phyloP scores from a whole-genome alignment of 2,797 vertebrate species.

The Astyanax mexicanus region DNA sequence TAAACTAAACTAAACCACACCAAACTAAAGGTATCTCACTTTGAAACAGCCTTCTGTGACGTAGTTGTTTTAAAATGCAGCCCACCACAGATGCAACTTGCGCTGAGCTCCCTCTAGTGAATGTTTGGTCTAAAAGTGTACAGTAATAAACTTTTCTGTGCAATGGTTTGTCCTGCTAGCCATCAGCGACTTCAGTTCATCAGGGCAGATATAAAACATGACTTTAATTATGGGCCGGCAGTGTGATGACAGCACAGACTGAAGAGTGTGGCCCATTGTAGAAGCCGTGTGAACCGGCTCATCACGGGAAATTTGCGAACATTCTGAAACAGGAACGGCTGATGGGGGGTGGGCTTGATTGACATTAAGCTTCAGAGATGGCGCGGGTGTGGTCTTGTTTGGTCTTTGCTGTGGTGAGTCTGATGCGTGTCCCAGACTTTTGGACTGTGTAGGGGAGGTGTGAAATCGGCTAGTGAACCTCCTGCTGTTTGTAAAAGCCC shows the following conservation, averaged over 20 bases:
- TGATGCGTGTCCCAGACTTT: constrained; percentile 43
- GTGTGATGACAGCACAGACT: constrained; percentile 41
- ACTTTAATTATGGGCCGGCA: constrained; percentile 48
- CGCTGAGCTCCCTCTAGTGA: constrained; percentile 24
- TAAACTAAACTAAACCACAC: no score
- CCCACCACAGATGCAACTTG: no score
- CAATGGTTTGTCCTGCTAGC: background rate
- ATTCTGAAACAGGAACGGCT: constrained; percentile 9
- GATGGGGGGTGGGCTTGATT: constrained; percentile 45
- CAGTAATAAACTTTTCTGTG: background rate
- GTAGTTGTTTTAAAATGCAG: no score
- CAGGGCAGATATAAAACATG: constrained; percentile 47
- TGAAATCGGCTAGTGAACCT: constrained; percentile 51
- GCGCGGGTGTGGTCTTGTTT: constrained; percentile 21
- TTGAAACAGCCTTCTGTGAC: no score
- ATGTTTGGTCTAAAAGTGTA: background rate
- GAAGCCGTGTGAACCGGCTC: constrained; percentile 44
- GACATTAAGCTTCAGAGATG: constrained; percentile 41
- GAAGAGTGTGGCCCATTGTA: constrained; percentile 44
- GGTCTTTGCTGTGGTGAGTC: constrained; percentile 42
- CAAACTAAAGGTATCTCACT: no score
- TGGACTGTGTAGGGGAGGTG: constrained; percentile 29
- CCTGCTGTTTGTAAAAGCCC: constrained; percentile 29
- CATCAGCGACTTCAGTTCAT: constrained; percentile 36
- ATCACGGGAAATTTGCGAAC: constrained; percentile 24